phyloP scores from a whole-genome alignment of 2,113 vertebrate species.

The Bos indicus region DNA sequence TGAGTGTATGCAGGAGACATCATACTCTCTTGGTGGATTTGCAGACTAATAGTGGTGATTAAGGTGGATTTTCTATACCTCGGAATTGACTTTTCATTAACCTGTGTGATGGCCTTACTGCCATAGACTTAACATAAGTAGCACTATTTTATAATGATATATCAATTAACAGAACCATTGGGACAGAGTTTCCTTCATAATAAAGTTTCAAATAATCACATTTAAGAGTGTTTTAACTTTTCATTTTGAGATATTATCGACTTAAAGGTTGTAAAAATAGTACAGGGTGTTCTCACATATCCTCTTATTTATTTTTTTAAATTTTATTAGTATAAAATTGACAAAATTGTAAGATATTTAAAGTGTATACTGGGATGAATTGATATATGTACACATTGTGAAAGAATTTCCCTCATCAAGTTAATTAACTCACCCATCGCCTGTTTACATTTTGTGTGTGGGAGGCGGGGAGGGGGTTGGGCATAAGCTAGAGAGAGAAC shows the following conservation, averaged over 20 bases:
- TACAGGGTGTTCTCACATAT: not conserved
- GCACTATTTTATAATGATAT: not conserved
- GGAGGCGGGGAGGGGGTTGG: fast-evolving
- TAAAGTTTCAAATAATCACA: not conserved
- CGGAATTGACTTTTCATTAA: conserved; percentile 57
- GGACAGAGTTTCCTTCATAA: not conserved
- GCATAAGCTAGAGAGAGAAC: not conserved
- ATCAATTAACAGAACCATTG: not conserved
- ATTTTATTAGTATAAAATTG: not conserved
- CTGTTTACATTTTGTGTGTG: not conserved
- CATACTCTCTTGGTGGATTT: conserved; percentile 42
- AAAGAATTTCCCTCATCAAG: not conserved
- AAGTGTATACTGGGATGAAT: not conserved
- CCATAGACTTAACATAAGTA: not conserved
- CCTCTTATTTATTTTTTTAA: not conserved
- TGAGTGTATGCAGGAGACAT: not conserved
- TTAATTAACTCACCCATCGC: not conserved
- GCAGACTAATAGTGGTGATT: conserved; percentile 31
- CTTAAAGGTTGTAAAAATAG: not conserved
- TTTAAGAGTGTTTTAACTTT: conserved; percentile 6
- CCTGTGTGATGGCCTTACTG: conserved; percentile 1
- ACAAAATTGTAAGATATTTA: not conserved
- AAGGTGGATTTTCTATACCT: conserved; percentile 23
- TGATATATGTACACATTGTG: not conserved
- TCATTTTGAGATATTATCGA: not conserved